Evolutionary conservation across 2,113 vertebrate genomes (phyloP), one percentile per base, ranked within the genome.

Genomic region (Craseonycteris thonglongyai): DNA sequence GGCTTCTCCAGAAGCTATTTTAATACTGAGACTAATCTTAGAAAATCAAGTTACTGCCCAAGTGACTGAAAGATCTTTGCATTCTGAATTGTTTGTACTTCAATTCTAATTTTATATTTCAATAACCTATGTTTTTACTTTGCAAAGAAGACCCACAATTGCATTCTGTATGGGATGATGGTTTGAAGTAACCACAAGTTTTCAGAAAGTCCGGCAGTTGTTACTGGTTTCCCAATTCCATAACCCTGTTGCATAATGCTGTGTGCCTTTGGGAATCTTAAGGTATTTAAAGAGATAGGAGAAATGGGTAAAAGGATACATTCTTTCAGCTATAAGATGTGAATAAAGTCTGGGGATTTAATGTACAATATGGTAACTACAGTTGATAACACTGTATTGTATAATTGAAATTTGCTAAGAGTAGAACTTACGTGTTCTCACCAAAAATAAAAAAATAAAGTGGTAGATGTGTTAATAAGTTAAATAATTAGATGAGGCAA

Each of bases 1-100:
- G n/a, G n/a, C n/a, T 94, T 65, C 21, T 90, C 85, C 78, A 88
- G 47, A 35, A 86, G 78, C 54, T 88, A 19, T 71, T 93, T 80
- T 79, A 80, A 92, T 68, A 49, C 18, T n/a, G 45, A 33, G 56
- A 90, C 42, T 14, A 42, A 26, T 76, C 68, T 76, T 81, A 28
- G 87, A 91, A 88, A 93, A 49, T 90, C 51, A 75, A 30, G 28
- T 75, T 40, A 58, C 26, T 47, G 61, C 38, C 30, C 24, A 21
- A 56, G 7, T 59, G n/a, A 63, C 40, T 91, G 54, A 69, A 89
- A 82, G 28, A 59, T 59, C 47, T 89, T 59, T 54, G 40, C 47
- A 42, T 47, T 15, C 26, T 93, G 56, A 59, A 45, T 87, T 4
- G 6, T 75, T 63, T 84, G 54, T 78, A 63, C 75, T 81, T 54